A percentile compares a stretch with the other conserved stretches of the same genome.
Evolutionary conservation across 2,888 invertebrate genomes (phyloP).

Genomic region (Tetropium fuscum): DNA sequence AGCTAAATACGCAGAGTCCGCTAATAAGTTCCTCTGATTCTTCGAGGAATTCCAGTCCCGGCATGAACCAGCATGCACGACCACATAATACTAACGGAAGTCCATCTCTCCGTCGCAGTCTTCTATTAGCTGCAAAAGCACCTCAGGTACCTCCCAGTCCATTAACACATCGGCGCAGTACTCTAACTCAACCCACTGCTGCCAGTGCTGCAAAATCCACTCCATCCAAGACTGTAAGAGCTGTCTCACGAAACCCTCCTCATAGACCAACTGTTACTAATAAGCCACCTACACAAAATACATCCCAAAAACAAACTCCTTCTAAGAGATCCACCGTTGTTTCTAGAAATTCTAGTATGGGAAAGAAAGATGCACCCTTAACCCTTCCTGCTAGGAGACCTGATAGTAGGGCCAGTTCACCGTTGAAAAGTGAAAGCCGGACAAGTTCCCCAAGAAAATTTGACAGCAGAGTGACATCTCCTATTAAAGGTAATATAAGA

Average conservation of each 20-base stretch:
- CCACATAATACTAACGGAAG: constrained; percentile 53
- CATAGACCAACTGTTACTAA: constrained; percentile 20
- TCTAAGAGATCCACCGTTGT: constrained; percentile 40
- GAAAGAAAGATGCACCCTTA: constrained; percentile 40
- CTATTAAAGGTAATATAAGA: constrained; percentile 50
- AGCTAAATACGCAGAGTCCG: constrained; percentile 63
- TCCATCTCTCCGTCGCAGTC: constrained; percentile 67
- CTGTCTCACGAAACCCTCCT: constrained; percentile 22
- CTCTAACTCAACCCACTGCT: constrained; percentile 70
- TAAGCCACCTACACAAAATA: constrained; percentile 18
- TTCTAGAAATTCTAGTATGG: constrained; percentile 46
- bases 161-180: constrained; percentile 66
- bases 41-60: constrained; percentile 70
- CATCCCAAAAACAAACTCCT: constrained; percentile 30
- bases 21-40: constrained; percentile 48
- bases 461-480: constrained; percentile 54
- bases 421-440: constrained; percentile 51
- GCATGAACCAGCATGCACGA: constrained; percentile 58
- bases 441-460: constrained; percentile 53
- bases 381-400: constrained; percentile 35
- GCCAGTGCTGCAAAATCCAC: constrained; percentile 71
- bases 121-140: constrained; percentile 68
- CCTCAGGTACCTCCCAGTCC: constrained; percentile 68
- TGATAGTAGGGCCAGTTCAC: constrained; percentile 50
- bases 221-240: constrained; percentile 48